Base-by-base conservation (phyloP, 2,797 vertebrate genomes). In the Ptychadena robeensis region DNA sequence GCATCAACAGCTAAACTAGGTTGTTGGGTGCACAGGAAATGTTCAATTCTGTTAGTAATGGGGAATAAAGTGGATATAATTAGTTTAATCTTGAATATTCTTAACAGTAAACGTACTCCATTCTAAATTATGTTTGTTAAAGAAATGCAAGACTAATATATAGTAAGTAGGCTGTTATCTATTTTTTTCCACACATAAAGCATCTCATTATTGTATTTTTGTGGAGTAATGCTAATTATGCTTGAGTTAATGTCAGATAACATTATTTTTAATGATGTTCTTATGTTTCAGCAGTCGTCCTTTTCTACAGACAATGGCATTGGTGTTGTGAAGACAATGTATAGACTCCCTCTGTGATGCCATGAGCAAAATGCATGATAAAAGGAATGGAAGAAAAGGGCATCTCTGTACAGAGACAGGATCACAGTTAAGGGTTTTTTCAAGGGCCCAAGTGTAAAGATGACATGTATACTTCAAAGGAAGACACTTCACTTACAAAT, bases 261-360 rank as follows among this genome's bases (percentile, higher is more conserved):
- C 4, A 2, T 18, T 53, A 18, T 18, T 22, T 28, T 11, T 27
- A 10, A 3, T 61, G 27, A 27, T 25, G 25, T 27, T 9, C n/a
- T 11, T 27, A 27, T 61, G 8, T 27, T 61, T 61, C 27, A 27
- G 12, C 25, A 27, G 25, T 77, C 30, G 25, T 77, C 9, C 28
- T 35, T 15, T 63, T 9, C 15, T 77, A 48, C n/a, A 78, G 40
- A 78, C 64, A 78, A 67, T 78, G 63, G 38, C 28, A 28, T n/a
- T 34, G 30, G 40, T 69, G n/a, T 27, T 30, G 31, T 32, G 27
- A 9, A 71, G 57, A 71, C 59, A 88, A 88, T 15, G 69, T 91
- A 63, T 63, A 70, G 78, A 38, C 78, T 70, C 57, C 34, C 67
- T 40, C 9, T 72, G 78, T 48, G 57, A 71, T 71, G 78, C 78